Percentiles rank a stretch among this genome's conserved stretches.
Conservation (phyloP, 2,113 vertebrate genomes). For the Hemibagrus wyckioides region DNA sequence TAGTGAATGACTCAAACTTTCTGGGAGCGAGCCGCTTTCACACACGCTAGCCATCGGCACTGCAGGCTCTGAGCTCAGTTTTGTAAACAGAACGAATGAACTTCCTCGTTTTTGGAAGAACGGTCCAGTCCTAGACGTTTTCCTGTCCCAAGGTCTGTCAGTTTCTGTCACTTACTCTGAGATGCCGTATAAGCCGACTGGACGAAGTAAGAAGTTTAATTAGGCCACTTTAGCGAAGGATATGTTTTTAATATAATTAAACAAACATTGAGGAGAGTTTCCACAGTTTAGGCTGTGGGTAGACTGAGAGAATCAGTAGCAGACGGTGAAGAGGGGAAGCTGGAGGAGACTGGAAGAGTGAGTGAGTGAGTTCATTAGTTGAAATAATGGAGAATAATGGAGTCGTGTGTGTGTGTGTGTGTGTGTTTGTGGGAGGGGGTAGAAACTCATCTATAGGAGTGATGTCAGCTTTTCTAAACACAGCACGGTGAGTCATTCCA, state of each 20-base stretch:
- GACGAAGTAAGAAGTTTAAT: conserved; percentile 28
- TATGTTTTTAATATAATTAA: neutral
- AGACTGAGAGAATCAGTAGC: conserved; percentile 7
- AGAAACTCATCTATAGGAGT: neutral
- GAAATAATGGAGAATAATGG: conserved; percentile 47
- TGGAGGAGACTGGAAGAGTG: neutral
- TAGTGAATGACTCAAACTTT: conserved; percentile 65
- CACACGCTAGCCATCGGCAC: conserved; percentile 62
- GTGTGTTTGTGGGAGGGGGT: neutral
- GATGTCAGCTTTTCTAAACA: conserved; percentile 52
- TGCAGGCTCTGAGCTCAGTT: conserved; percentile 56
- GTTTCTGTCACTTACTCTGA: conserved; percentile 40
- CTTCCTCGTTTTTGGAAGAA: conserved; percentile 44
- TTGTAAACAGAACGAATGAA: conserved; percentile 50
- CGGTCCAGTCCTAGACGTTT: conserved; percentile 26
- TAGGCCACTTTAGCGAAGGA: neutral
- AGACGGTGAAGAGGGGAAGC: conserved; percentile 2
- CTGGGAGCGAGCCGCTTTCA: conserved; percentile 40
- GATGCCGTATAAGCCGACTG: conserved; percentile 28
- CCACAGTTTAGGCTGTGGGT: conserved; percentile 6
- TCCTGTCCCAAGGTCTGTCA: neutral
- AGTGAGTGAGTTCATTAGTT: conserved; percentile 41
- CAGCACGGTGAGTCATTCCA: conserved; percentile 42
- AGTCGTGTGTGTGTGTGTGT: neutral
- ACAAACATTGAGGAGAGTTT: conserved; percentile 22